These are phyloP conservation scores for Leucosticte australis DNA, from an alignment of 2,113 vertebrate species.

Conservation along the genomic window DNA sequence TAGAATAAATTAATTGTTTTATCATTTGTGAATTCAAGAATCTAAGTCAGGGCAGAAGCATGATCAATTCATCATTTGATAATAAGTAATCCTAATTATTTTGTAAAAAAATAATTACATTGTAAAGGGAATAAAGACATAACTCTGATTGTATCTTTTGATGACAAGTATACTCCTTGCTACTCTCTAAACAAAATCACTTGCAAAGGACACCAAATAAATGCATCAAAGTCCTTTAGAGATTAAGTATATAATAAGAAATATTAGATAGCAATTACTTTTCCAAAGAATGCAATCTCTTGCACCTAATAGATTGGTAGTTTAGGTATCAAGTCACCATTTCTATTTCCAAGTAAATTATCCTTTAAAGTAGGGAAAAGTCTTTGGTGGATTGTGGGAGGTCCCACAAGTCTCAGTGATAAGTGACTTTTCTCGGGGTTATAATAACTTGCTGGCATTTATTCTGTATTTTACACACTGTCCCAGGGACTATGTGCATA, in stretches of 20 bases:
- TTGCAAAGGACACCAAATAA: neutral
- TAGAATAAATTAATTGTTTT: neutral
- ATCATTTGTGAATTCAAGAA: neutral
- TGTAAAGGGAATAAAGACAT: neutral
- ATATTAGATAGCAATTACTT: neutral
- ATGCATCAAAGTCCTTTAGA: neutral
- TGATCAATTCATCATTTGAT: neutral
- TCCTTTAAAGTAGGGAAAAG: neutral
- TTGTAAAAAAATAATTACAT: neutral
- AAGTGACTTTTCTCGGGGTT: neutral
- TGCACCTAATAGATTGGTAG: no score
- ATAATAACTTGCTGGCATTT: neutral
- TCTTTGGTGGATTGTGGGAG: neutral
- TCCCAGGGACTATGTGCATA: neutral
- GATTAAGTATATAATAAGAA: neutral
- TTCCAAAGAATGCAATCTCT: neutral
- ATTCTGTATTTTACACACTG: neutral
- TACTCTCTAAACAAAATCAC: neutral
- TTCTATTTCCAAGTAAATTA: neutral
- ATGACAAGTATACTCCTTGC: neutral
- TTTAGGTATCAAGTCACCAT: neutral
- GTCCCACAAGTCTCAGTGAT: rapidly evolving
- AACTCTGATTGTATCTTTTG: neutral
- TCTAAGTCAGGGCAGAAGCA: neutral
- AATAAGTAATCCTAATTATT: neutral